Percentiles rank a stretch among this genome's conserved stretches.
Evolutionary conservation across 2,113 vertebrate genomes (phyloP).

Genomic region (Hylia prasina): DNA sequence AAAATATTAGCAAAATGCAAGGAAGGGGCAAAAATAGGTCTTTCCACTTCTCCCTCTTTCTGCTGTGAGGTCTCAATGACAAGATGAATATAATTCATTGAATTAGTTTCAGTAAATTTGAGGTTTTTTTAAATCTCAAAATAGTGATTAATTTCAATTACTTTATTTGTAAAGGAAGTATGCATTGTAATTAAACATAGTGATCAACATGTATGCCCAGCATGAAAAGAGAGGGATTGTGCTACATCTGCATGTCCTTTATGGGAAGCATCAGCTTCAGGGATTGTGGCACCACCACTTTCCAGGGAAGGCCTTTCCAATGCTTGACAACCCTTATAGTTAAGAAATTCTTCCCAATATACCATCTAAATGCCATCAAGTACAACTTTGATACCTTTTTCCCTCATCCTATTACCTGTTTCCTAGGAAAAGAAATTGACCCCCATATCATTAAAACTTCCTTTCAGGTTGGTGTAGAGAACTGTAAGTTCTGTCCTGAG

Average conservation of each 20-base stretch:
- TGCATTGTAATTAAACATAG: neutral
- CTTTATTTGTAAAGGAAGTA: neutral
- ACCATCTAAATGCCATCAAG: neutral
- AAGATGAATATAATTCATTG: neutral
- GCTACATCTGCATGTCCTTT: fast-evolving
- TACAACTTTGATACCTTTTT: neutral
- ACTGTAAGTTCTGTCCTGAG: fast-evolving
- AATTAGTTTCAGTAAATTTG: neutral
- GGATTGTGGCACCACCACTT: too few species aligned
- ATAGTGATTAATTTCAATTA: neutral
- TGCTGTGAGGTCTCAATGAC: neutral
- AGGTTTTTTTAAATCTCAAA: neutral
- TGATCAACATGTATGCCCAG: neutral
- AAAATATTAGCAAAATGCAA: neutral
- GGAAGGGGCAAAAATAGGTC: neutral
- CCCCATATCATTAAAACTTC: neutral
- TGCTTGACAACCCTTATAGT: fast-evolving
- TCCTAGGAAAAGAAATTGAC: neutral
- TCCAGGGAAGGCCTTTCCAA: neutral
- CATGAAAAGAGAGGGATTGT: neutral
- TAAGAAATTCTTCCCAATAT: neutral
- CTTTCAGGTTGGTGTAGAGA: neutral
- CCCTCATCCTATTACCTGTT: neutral
- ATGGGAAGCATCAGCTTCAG: neutral
- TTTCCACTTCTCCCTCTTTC: neutral